Evolutionary conservation across 2,888 invertebrate genomes (phyloP).

Genomic region (Chrysolina oricalcia): DNA sequence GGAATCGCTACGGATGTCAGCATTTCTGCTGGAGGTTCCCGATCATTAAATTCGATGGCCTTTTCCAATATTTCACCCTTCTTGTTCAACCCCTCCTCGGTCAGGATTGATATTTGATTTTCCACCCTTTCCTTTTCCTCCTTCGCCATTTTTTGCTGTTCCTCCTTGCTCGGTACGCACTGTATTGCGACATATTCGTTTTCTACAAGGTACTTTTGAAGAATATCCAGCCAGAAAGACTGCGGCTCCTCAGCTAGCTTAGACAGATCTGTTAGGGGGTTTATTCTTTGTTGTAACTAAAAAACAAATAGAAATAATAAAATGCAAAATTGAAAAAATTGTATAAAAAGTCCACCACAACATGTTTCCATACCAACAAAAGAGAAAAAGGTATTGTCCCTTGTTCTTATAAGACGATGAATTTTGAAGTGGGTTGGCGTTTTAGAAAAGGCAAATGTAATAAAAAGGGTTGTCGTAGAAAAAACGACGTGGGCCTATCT

Average conservation of each 20-base stretch:
- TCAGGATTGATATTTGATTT: slow-evolving; percentile 78
- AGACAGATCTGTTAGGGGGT: slow-evolving; percentile 78
- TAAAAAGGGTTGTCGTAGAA: too few species aligned
- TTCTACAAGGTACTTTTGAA: slow-evolving; percentile 80
- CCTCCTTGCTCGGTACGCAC: slow-evolving; percentile 78
- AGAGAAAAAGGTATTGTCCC: too few species aligned
- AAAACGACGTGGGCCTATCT: too few species aligned
- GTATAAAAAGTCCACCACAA: too few species aligned
- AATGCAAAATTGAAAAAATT: too few species aligned
- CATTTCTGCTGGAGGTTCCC: slow-evolving; percentile 81
- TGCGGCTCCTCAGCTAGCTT: slow-evolving; percentile 77
- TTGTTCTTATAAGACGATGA: too few species aligned
- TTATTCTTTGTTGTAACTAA: slow-evolving; percentile 81
- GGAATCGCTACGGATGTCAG: slow-evolving; percentile 85
- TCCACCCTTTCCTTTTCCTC: slow-evolving; percentile 83
- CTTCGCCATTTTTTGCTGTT: slow-evolving; percentile 79
- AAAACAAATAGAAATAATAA: slow-evolving; percentile 43
- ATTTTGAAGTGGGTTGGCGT: too few species aligned
- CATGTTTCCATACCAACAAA: too few species aligned
- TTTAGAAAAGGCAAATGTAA: too few species aligned
- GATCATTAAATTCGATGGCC: slow-evolving; percentile 86
- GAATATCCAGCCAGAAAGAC: slow-evolving; percentile 82
- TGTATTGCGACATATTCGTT: slow-evolving; percentile 78
- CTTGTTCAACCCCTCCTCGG: slow-evolving; percentile 78
- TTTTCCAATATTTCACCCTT: slow-evolving; percentile 77